Conservation (phyloP, 1,140 invertebrate genomes). For the Drosophila kurseongensis region DNA sequence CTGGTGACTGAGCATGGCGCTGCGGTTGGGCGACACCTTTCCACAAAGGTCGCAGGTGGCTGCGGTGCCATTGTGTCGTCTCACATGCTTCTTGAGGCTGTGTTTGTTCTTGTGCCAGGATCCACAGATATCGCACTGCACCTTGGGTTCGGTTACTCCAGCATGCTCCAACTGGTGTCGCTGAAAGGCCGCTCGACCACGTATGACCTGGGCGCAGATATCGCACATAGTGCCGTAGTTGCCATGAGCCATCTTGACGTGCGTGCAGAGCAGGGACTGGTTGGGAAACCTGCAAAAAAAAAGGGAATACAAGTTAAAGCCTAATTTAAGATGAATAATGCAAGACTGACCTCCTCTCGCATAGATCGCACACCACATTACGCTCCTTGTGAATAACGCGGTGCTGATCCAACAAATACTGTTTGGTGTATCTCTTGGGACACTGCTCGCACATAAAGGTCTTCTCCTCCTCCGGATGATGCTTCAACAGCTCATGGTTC, state of each 20-base stretch:
- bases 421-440: constrained; percentile 65
- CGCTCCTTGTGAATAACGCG: constrained; percentile 70
- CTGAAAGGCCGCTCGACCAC: constrained; percentile 66
- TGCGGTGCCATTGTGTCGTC: constrained; percentile 59
- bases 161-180: constrained; percentile 75
- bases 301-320: neutral
- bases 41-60: constrained; percentile 72
- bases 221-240: constrained; percentile 79
- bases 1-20: constrained; percentile 77
- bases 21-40: constrained; percentile 77
- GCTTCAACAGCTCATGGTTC: constrained; percentile 76
- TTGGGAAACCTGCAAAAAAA: constrained; percentile 50
- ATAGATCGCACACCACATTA: constrained; percentile 61
- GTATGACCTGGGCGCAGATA: constrained; percentile 79
- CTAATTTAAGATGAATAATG: neutral
- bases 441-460: constrained; percentile 72
- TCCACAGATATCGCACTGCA: constrained; percentile 80
- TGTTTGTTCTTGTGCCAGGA: constrained; percentile 83
- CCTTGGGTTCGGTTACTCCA: constrained; percentile 69
- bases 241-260: constrained; percentile 66
- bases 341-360: constrained; percentile 58
- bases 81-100: constrained; percentile 74
- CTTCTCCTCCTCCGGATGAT: constrained; percentile 73
- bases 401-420: constrained; percentile 77
- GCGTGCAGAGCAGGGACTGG: constrained; percentile 57